Conservation (phyloP, 2,113 vertebrate genomes). For the Rhadina sibilatrix region DNA sequence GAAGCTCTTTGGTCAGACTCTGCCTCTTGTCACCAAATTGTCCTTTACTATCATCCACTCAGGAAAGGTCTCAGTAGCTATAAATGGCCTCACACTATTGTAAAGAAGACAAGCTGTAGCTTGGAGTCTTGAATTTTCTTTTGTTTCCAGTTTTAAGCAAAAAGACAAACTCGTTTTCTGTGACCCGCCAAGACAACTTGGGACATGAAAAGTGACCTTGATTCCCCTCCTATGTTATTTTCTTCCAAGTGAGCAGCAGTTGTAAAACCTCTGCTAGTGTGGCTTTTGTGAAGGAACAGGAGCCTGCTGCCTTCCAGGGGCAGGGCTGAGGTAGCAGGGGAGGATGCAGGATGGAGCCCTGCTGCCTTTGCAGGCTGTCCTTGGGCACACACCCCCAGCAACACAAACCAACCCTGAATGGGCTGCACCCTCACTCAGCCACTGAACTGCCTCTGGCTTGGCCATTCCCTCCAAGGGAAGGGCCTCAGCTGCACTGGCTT, state of each 20-base stretch:
- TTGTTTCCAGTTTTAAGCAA: neutral
- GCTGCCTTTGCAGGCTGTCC: neutral
- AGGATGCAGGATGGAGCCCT: neutral
- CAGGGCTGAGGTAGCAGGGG: neutral
- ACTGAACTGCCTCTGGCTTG: neutral
- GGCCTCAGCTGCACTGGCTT: neutral
- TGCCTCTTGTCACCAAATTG: neutral
- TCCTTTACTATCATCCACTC: neutral
- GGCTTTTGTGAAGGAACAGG: neutral
- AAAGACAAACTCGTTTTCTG: neutral
- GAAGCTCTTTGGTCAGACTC: neutral
- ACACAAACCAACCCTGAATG: neutral
- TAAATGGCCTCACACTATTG: neutral
- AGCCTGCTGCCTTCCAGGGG: neutral
- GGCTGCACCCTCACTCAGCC: neutral
- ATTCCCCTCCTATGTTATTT: neutral
- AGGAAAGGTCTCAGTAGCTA: neutral
- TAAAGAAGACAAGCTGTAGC: neutral
- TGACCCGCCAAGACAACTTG: neutral
- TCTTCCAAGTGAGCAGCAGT: neutral
- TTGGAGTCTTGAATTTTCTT: neutral
- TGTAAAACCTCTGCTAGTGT: neutral
- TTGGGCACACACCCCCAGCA: neutral
- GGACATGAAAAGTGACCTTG: neutral
- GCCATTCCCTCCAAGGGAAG: neutral